Evolutionary conservation across 2,113 vertebrate species (phyloP).

Genomic region (Eublepharis macularius): DNA sequence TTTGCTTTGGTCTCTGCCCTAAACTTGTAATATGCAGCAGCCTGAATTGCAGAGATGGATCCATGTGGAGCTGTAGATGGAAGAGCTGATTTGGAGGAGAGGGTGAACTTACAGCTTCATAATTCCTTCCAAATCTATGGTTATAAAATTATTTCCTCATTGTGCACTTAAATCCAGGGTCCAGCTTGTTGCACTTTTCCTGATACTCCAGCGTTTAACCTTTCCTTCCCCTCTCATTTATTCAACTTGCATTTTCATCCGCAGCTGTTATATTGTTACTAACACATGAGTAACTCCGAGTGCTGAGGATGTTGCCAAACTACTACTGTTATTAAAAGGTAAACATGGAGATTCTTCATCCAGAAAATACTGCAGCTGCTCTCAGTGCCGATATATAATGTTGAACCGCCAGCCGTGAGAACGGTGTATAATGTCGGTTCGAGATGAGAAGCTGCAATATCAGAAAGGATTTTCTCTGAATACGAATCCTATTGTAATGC

Average conservation of each 20-base stretch:
- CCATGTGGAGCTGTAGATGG: background rate
- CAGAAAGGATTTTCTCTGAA: background rate
- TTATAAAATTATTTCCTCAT: background rate
- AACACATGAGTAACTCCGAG: background rate
- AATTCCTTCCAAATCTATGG: background rate
- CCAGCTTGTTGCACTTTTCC: conserved; percentile 10
- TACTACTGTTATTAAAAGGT: background rate
- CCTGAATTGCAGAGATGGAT: background rate
- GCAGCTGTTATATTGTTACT: background rate
- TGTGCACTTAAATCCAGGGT: background rate
- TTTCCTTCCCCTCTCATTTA: background rate
- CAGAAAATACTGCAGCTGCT: conserved; percentile 53
- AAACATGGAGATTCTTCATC: conserved; percentile 35
- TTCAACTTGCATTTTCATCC: background rate
- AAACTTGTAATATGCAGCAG: background rate
- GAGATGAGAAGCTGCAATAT: background rate
- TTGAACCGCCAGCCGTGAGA: background rate
- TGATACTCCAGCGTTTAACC: conserved; percentile 4
- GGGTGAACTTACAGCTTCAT: background rate
- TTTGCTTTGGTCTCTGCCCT: background rate
- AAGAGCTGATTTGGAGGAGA: background rate
- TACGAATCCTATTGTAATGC: fast-evolving
- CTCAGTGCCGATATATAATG: background rate
- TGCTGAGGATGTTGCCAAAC: fast-evolving
- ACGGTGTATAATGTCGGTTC: background rate